Percentiles rank a stretch among this genome's conserved stretches.
These are phyloP conservation scores for Oreochromis grahami DNA, from an alignment of 2,797 vertebrate genomes.

Conservation along the genomic window DNA sequence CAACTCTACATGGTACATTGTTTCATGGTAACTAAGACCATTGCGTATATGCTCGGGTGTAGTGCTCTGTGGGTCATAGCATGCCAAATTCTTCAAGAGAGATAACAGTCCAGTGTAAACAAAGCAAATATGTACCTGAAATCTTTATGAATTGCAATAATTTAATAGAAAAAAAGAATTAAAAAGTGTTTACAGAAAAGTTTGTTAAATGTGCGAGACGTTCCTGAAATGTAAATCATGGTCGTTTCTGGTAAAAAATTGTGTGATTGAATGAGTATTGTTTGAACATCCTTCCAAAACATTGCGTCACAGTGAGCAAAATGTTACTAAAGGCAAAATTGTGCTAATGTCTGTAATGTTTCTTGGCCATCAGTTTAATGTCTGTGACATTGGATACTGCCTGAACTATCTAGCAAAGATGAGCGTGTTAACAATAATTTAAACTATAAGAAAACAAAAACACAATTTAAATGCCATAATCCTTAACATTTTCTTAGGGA, in stretches of 20 bases:
- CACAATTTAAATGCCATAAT: neutral
- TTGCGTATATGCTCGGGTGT: neutral
- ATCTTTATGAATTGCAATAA: fast-evolving
- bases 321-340: neutral
- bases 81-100: neutral
- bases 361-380: neutral
- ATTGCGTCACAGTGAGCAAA: neutral
- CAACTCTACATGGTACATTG: neutral
- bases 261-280: neutral
- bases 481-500: neutral
- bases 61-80: neutral
- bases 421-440: neutral
- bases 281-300: neutral
- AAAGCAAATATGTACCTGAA: neutral
- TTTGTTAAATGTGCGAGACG: neutral
- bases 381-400: neutral
- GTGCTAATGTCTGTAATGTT: neutral
- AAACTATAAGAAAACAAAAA: neutral
- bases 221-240: neutral
- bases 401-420: neutral
- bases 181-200: fast-evolving
- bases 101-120: neutral
- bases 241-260: fast-evolving
- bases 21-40: neutral
- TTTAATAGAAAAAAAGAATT: neutral